These are phyloP conservation scores for Uloborus plumipes DNA, from an alignment of 2,888 invertebrate genomes.

Conservation along the genomic window DNA sequence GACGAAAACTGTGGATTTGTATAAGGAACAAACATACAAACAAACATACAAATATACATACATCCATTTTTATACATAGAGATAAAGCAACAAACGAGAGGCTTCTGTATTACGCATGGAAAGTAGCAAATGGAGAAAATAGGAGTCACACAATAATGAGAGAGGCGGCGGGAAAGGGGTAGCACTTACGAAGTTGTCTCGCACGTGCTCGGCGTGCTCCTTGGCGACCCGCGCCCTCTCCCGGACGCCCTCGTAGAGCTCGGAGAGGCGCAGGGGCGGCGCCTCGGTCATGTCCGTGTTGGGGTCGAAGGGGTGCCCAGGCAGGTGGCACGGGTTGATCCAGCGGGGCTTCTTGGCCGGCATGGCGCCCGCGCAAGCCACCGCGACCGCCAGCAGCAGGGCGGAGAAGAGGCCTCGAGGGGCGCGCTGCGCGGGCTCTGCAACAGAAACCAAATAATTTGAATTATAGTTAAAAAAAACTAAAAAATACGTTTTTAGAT, in stretches of 20 bases:
- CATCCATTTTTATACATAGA: no score
- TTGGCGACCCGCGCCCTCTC: conserved; percentile 34
- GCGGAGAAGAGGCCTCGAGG: background rate
- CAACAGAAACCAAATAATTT: no score
- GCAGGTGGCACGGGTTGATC: conserved; percentile 64
- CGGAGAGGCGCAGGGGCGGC: conserved; percentile 32
- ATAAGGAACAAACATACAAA: no score
- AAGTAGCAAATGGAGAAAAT: no score
- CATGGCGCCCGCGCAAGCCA: conserved; percentile 2
- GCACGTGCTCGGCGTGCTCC: conserved; percentile 49
- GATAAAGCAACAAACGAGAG: no score
- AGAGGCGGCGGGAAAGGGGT: no score
- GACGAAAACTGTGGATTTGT: no score
- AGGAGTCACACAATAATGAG: background rate
- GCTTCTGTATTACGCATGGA: no score
- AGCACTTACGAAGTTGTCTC: conserved; percentile 60
- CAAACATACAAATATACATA: no score
- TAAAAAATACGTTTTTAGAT: no score
- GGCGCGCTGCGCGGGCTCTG: conserved; percentile 15
- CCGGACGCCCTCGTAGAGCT: conserved; percentile 31
- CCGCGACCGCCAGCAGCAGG: background rate
- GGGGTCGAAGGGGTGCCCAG: conserved; percentile 61
- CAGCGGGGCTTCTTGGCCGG: conserved; percentile 51
- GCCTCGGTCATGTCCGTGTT: conserved; percentile 51
- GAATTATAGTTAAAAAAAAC: no score